Percentiles rank a stretch among this genome's conserved stretches.
Evolutionary conservation across 2,113 vertebrate species (phyloP).

Genomic region (Barbus barbus): DNA sequence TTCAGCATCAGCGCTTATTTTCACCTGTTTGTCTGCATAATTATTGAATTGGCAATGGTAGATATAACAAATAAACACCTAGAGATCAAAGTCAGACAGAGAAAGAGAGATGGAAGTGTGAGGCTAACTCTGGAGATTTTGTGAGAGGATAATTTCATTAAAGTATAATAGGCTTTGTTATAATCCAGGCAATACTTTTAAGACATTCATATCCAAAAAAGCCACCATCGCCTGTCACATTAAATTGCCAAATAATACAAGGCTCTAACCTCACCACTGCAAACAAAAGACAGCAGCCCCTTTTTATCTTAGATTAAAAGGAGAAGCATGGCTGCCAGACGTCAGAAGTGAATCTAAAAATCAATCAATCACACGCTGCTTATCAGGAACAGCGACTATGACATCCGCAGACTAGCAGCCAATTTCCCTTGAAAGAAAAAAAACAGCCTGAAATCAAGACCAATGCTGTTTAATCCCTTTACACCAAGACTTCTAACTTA

Average conservation of each 20-base stretch:
- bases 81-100: constrained; percentile 19
- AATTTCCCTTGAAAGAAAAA: constrained; percentile 28
- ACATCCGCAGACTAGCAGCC: constrained; percentile 27
- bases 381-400: constrained; percentile 52
- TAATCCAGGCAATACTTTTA: constrained; percentile 49
- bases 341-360: constrained; percentile 58
- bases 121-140: background rate
- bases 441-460: constrained; percentile 23
- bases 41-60: constrained; percentile 26
- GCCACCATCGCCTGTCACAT: constrained; percentile 25
- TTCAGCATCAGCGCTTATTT: constrained; percentile 18
- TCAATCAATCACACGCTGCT: constrained; percentile 58
- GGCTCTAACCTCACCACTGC: constrained; percentile 28
- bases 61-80: constrained; percentile 42
- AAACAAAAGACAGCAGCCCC: constrained; percentile 47
- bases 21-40: background rate
- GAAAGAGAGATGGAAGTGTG: background rate
- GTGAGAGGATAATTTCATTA: constrained; percentile 43
- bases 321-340: constrained; percentile 27
- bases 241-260: constrained; percentile 58
- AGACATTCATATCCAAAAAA: constrained; percentile 34
- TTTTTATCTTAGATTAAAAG: constrained; percentile 59
- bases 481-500: background rate
- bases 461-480: constrained; percentile 20
- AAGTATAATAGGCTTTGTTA: constrained; percentile 51